Percentiles rank a stretch among this genome's conserved stretches.
Conservation (phyloP, 2,113 vertebrate species). For the Perccottus glenii region DNA sequence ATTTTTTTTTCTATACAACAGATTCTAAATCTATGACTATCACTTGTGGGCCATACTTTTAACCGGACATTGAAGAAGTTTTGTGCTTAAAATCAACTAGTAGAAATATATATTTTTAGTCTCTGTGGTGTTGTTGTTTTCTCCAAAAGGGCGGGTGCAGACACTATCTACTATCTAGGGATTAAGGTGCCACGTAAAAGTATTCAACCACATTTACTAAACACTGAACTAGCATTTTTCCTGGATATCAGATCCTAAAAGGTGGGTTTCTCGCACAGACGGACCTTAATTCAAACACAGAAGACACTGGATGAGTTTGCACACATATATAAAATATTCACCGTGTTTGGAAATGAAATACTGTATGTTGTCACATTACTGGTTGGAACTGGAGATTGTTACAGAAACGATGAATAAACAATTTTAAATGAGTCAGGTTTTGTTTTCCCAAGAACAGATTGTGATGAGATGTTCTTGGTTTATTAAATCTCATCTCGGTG, state of each 20-base stretch:
- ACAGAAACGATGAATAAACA: conserved; percentile 17
- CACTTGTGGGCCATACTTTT: no score
- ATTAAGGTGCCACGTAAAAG: no score
- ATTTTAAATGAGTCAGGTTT: conserved; percentile 17
- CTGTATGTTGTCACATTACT: conserved; percentile 22
- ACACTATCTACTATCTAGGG: no score
- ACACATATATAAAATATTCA: conserved; percentile 45
- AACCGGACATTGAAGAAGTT: no score
- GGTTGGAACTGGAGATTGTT: conserved; percentile 35
- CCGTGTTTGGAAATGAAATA: conserved; percentile 45
- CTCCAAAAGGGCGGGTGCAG: no score
- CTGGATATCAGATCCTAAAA: conserved; percentile 41
- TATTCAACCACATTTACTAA: no score
- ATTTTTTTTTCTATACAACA: no score
- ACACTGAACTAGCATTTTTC: no score
- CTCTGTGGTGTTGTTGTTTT: no score
- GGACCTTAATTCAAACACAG: conserved; percentile 47
- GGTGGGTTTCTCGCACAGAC: conserved; percentile 40
- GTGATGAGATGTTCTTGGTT: conserved; percentile 5
- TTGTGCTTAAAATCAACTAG: no score
- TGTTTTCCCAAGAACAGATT: conserved; percentile 9
- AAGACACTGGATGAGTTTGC: conserved; percentile 48
- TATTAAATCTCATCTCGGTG: conserved; percentile 31
- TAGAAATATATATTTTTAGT: no score
- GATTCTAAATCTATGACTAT: no score